Evolutionary conservation across 1,140 invertebrate genomes (phyloP), one percentile per base, ranked within the genome.

Genomic region (Drosophila novamexicana): DNA sequence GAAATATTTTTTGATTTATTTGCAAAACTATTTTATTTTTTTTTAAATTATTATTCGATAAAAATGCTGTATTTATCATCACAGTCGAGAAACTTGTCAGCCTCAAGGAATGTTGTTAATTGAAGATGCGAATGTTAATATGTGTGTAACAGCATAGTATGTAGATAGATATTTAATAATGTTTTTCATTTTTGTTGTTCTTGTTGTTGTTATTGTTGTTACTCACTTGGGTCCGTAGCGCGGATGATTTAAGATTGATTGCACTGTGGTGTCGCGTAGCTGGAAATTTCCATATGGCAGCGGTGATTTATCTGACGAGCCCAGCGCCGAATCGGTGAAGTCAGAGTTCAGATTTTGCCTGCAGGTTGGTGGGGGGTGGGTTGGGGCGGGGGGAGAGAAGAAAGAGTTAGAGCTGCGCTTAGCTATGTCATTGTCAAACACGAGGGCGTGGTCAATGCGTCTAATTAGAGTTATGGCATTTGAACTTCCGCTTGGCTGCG

Each of bases 281-380:
- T 98, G 97, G 92, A 98, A 98, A 92, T 98, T 98, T 32, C 97
- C 97, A 93, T 98, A 98, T 32, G 97, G 97, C 71, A 97, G 93
- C 7, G 97, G 97, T 72, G 96, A 97, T 92, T 98, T 97, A 88
- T 98, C 97, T 18, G 96, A 96, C 39, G 96, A 97, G 32, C 97
- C 97, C 16, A 98, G 93, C 0, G 97, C 98, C 42, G 97, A 98
- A 91, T 98, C 97, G 53, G 97, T 98, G 91, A 98, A 98, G 92
- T 98, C 97, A 0, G 97, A 98, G 93, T 98, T 98, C 36, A 98
- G 93, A 92, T 98, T 98, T 95, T 98, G 98, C 83, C 97, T 97
- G 93, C 16, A 34, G 14, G 22, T 29, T 29, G 1, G 32, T 14
- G 14, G 14, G 14, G 14, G 14, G 14, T 14, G 14, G 14, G 14